A percentile compares a stretch with the other conserved stretches of the same genome.
These are phyloP conservation scores for Cyaniris semiargus DNA, from an alignment of 2,888 invertebrate genomes.

Conservation along the genomic window DNA sequence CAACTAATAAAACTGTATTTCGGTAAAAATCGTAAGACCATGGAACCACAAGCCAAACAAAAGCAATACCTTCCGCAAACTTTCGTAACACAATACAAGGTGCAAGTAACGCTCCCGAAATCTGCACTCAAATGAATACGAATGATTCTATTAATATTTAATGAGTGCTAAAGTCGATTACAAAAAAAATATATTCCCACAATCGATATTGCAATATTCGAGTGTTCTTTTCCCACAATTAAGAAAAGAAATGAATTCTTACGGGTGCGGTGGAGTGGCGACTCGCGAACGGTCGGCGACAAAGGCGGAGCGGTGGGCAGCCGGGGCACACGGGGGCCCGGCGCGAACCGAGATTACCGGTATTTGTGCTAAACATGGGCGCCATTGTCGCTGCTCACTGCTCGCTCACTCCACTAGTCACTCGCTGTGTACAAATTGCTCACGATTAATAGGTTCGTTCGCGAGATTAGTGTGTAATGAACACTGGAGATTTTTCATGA, in stretches of 20 bases:
- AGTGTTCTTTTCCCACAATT: conserved; percentile 73
- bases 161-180: conserved; percentile 45
- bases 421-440: conserved; percentile 49
- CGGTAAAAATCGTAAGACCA: background rate
- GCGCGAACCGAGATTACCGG: conserved; percentile 63
- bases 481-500: conserved; percentile 43
- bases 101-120: conserved; percentile 35
- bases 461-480: conserved; percentile 51
- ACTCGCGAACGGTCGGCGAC: conserved; percentile 56
- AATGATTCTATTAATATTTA: conserved; percentile 57
- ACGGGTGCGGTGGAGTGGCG: conserved; percentile 64
- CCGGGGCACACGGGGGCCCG: conserved; percentile 64
- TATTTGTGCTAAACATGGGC: conserved; percentile 71
- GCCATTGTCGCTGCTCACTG: conserved; percentile 59
- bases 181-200: conserved; percentile 60
- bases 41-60: conserved; percentile 22
- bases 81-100: conserved; percentile 14
- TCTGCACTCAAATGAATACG: conserved; percentile 50
- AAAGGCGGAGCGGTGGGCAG: conserved; percentile 65
- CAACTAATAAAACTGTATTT: background rate
- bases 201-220: conserved; percentile 61
- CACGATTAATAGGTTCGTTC: conserved; percentile 46
- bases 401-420: conserved; percentile 55
- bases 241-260: conserved; percentile 53
- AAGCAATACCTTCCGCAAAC: conserved; percentile 6